Percentiles rank a stretch among this genome's conserved stretches.
Evolutionary conservation across 1,140 invertebrate genomes (phyloP).

Genomic region (Sitobion miscanthi): DNA sequence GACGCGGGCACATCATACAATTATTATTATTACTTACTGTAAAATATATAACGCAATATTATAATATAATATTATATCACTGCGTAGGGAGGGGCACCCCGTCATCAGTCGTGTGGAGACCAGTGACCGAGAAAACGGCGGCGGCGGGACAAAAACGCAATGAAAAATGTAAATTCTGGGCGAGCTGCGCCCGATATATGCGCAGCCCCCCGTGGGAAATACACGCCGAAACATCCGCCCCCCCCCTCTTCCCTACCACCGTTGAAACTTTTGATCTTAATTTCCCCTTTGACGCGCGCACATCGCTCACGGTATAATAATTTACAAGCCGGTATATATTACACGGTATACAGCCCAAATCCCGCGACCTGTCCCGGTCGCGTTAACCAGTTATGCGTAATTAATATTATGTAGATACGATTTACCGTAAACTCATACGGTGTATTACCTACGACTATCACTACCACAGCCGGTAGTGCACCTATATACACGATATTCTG

Average conservation of each 20-base stretch:
- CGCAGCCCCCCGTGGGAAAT: not conserved
- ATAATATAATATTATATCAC: too few species aligned
- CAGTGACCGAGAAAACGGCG: not conserved
- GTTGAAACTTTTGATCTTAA: slow-evolving; percentile 6
- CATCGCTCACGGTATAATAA: not conserved
- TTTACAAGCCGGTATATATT: not conserved
- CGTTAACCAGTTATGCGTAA: not conserved
- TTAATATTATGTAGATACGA: not conserved
- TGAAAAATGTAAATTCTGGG: not conserved
- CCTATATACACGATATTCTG: too few species aligned
- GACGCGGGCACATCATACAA: not conserved
- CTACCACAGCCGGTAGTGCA: too few species aligned
- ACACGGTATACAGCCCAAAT: not conserved
- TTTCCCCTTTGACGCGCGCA: not conserved
- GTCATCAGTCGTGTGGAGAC: too few species aligned
- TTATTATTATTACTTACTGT: not conserved
- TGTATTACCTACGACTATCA: not conserved
- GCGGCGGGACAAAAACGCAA: not conserved
- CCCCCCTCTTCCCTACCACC: not conserved
- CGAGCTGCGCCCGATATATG: not conserved
- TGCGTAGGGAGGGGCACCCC: too few species aligned
- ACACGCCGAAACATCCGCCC: not conserved
- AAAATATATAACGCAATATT: not conserved
- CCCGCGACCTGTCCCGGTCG: not conserved
- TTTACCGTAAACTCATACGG: not conserved